Percentiles rank a stretch among this genome's conserved stretches.
Conservation (phyloP, 2,113 vertebrate genomes). For the Catagonus wagneri region DNA sequence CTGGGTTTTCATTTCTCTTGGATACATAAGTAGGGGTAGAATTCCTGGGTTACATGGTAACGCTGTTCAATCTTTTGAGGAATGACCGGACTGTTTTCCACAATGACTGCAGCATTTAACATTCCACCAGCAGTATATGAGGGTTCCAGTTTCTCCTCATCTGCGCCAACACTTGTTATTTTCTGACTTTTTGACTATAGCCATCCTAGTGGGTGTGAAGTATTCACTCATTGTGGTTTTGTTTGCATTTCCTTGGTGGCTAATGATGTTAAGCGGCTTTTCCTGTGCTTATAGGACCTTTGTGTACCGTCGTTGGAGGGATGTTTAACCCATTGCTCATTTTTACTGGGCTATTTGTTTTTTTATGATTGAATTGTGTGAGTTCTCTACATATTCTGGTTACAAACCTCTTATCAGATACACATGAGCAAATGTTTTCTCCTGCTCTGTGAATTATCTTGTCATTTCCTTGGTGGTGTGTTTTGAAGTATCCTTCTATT, state of each 20-base stretch:
- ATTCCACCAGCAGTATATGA: neutral
- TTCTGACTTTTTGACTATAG: neutral
- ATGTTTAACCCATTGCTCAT: neutral
- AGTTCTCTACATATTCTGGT: neutral
- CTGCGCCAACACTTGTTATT: neutral
- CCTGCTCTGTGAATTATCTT: neutral
- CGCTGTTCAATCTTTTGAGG: neutral
- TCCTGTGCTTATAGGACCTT: neutral
- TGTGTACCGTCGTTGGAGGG: neutral
- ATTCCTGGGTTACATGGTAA: neutral
- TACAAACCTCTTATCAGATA: neutral
- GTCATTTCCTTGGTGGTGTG: neutral
- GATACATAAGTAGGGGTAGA: neutral
- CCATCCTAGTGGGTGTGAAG: neutral
- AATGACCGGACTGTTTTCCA: neutral
- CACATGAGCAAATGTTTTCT: neutral
- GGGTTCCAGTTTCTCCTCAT: neutral
- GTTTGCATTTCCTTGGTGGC: neutral
- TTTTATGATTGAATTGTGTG: conserved; percentile 14
- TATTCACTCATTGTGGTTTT: neutral
- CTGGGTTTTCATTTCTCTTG: neutral
- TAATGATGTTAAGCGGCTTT: neutral
- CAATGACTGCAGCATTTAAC: neutral
- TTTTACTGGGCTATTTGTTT: neutral
- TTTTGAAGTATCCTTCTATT: neutral